phyloP scores from a whole-genome alignment of 2,888 invertebrate species.

The Pteria penguin region DNA sequence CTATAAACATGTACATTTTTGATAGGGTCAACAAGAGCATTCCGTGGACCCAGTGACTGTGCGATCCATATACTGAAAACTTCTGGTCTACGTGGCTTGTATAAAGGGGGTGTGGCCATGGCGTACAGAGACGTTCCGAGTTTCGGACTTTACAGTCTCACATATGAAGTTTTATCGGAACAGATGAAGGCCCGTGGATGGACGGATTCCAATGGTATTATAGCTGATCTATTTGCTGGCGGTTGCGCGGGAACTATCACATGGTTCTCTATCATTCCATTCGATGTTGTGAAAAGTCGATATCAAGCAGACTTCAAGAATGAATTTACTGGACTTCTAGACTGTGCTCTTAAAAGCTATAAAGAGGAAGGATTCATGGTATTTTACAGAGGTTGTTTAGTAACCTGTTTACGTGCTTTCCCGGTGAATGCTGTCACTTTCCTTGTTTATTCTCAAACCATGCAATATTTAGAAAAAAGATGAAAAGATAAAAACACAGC shows the following conservation, averaged over 20 bases:
- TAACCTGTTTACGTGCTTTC: constrained; percentile 85
- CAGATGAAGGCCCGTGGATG: constrained; percentile 48
- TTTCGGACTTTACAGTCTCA: constrained; percentile 84
- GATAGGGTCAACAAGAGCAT: constrained; percentile 22
- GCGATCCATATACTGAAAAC: constrained; percentile 82
- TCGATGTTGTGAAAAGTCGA: constrained; percentile 88
- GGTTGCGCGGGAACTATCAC: constrained; percentile 83
- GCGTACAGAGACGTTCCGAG: constrained; percentile 83
- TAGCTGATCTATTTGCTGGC: constrained; percentile 75
- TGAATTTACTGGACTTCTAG: constrained; percentile 83
- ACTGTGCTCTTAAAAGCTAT: constrained; percentile 84
- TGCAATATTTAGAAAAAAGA: constrained; percentile 56
- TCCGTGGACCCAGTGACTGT: constrained; percentile 82
- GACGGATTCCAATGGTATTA: constrained; percentile 61
- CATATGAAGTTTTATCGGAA: constrained; percentile 81
- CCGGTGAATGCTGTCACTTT: constrained; percentile 86
- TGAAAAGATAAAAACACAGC: background rate
- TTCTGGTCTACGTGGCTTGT: constrained; percentile 66
- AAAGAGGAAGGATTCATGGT: constrained; percentile 83
- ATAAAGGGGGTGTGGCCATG: constrained; percentile 77
- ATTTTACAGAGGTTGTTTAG: constrained; percentile 85
- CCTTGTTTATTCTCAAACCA: constrained; percentile 78
- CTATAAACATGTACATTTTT: too few relatives aligned
- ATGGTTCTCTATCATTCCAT: constrained; percentile 86
- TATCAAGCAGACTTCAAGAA: constrained; percentile 84